Base-by-base conservation (phyloP, 2,113 vertebrate genomes). In the Psittacara wagleri region DNA sequence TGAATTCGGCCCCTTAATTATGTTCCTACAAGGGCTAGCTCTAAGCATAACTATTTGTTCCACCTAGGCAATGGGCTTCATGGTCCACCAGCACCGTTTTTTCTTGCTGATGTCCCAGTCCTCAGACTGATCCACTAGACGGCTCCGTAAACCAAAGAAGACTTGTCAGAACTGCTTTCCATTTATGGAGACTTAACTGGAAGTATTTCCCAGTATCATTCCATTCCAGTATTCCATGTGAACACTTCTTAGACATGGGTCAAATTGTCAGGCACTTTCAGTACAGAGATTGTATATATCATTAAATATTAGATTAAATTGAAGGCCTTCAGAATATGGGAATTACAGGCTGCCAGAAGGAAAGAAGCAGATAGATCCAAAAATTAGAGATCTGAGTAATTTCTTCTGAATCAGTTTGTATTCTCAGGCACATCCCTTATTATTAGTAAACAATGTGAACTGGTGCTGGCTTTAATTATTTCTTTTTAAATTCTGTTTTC, bases 301-400 rank as follows among this genome's bases (percentile, higher is more conserved):
- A 1, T 77, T 84, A 61, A 91, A 94, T 61, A 89, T 68, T 55
- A 86, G 27, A 88, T 73, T 86, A 91, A 86, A 92, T 72, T 79
- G 64, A 93, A 95, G 64, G 11, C 29, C 39, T 75, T 83, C 24
- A 52, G 76, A 72, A 88, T 61, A 81, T 29, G 24, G 43, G 63
- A 78, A 94, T 90, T 96, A 70, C 43, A 96, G 79, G 33, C 20
- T 92, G 55, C 46, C 87, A 75, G 48, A 70, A 77, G 7, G 44
- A 86, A 90, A 67, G 59, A 89, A 73, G 52, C 1, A 1, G 51
- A 88, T 63, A 73, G 59, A 86, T 83, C 61, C 6, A 93, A 95
- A 90, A 95, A 93, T 92, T 90, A 90, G 80, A 95, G 25, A 90
- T 41, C n/a, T 59, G 76, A 83, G n/a, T 86, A 90, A 92, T 91